Conservation (phyloP, 2,797 vertebrate species). For the Spheniscus humboldti region DNA sequence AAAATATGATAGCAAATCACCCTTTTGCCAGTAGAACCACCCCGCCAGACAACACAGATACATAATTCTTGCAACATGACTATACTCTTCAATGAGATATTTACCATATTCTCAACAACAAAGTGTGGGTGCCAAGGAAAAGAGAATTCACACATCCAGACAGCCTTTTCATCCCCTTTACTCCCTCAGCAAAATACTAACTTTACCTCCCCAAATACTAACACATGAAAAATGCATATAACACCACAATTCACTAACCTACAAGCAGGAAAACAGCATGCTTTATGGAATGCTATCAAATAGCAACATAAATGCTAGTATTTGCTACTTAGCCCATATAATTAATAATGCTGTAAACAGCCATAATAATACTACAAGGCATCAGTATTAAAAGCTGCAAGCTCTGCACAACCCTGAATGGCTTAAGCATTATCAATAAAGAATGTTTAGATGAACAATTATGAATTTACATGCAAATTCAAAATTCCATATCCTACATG, state of each 20-base stretch:
- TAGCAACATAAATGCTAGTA: conserved; percentile 1
- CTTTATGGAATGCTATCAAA: conserved; percentile 30
- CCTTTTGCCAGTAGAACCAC: not conserved
- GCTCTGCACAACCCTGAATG: not conserved
- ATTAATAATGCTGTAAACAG: conserved; percentile 59
- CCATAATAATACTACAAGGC: conserved; percentile 14
- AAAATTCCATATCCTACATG: not conserved
- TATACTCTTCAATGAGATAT: not conserved
- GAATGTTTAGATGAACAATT: not conserved
- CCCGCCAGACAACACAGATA: not conserved
- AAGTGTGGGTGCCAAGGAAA: not conserved
- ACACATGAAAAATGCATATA: not conserved
- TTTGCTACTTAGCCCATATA: conserved; percentile 34
- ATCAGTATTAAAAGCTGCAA: conserved; percentile 8
- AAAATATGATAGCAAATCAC: not conserved
- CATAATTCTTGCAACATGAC: not conserved
- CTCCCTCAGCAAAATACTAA: not conserved
- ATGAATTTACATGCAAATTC: not conserved
- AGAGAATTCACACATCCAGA: not conserved
- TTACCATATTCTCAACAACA: not conserved
- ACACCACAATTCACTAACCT: not conserved
- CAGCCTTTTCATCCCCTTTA: not conserved
- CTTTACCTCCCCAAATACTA: not conserved
- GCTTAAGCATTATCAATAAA: conserved; percentile 6
- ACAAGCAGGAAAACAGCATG: not conserved